These are phyloP conservation scores for Anguilla pacifica DNA, from an alignment of 2,797 vertebrate species.

Conservation along the genomic window DNA sequence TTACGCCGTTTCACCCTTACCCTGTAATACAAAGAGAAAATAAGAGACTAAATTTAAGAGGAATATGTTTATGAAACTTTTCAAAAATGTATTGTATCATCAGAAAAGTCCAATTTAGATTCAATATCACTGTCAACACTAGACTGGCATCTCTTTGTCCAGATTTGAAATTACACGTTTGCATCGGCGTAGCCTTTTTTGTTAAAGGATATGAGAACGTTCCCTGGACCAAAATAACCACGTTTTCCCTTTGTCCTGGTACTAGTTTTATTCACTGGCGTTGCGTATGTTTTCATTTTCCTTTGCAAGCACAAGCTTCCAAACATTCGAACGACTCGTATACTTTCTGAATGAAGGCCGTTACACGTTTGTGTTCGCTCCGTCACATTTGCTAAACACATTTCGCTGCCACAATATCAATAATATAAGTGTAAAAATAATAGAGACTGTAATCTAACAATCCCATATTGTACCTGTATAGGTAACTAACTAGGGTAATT, in stretches of 20 bases:
- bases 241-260: neutral
- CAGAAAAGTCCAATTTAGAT: neutral
- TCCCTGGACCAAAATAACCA: neutral
- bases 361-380: neutral
- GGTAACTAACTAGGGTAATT: neutral
- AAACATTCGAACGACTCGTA: neutral
- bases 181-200: neutral
- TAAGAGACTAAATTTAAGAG: neutral
- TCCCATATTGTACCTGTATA: neutral
- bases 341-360: neutral
- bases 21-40: conserved; percentile 29
- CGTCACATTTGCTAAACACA: neutral
- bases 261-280: neutral
- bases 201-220: neutral
- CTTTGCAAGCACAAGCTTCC: neutral
- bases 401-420: neutral
- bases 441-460: neutral
- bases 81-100: neutral
- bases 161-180: neutral
- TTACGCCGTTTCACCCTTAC: neutral
- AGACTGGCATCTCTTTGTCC: neutral
- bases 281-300: neutral
- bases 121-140: neutral
- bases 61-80: neutral
- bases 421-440: neutral